Evolutionary conservation across 2,797 vertebrate species (phyloP), one percentile per base, ranked within the genome.

Genomic region (Hapalemur alaotrensis): DNA sequence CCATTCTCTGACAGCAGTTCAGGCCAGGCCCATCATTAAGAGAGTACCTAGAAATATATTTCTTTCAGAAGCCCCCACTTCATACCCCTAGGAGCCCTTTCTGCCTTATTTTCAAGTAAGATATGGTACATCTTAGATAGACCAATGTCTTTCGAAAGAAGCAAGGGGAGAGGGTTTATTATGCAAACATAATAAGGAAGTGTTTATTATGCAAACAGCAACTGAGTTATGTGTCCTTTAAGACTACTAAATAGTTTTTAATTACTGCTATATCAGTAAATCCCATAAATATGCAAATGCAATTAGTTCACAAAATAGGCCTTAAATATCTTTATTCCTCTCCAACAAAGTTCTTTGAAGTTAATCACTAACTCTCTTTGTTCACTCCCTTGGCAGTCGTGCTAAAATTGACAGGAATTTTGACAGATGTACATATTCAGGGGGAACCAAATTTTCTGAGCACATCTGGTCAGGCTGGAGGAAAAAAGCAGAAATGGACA

Each of bases 181-280:
- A 98, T 98, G 98, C 98, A 98, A 97, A 98, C 97, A 98, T 98
- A 98, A 98, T 97, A 98, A 97, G 97, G 79, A 98, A 96, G 97
- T 98, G 91, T 98, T 98, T 98, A 98, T 98, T 98, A 98, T 98
- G 98, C 98, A 98, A 98, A 98, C 98, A 97, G 98, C 98, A 97
- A 98, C 98, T 97, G 98, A 98, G 98, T 98, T 98, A 98, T 97
- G 97, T 98, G 98, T 98, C 98, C 97, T 98, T 98, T 98, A 98
- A 98, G 98, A 98, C 98, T 98, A 98, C 98, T 98, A 98, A 98
- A 98, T 98, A 98, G 98, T 98, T 98, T 98, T 98, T 98, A 98
- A 98, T 98, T 98, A 98, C 98, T 96, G 98, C 98, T 98, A 98
- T 98, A 98, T 98, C 98, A 98, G 98, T 98, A 98, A 98, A 98